Conservation (phyloP, 2,797 vertebrate species). For the Pipistrellus pygmaeus region DNA sequence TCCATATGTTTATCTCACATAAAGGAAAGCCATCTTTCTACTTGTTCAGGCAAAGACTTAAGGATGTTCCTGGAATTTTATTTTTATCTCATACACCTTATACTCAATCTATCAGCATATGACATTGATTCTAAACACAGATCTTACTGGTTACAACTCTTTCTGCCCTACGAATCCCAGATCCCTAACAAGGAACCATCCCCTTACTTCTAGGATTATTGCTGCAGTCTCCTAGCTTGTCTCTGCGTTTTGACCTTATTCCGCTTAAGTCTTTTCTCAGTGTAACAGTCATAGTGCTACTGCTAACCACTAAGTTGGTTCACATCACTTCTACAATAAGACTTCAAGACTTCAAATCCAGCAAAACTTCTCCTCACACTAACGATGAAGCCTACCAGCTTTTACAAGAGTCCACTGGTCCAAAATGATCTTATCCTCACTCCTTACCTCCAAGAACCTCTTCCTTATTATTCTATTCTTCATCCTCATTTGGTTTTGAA, state of each 20-base stretch:
- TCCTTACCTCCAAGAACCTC: neutral
- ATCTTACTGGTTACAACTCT: neutral
- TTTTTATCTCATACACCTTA: neutral
- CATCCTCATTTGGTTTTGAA: neutral
- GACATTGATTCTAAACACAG: neutral
- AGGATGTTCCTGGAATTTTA: neutral
- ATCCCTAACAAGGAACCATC: too few species aligned
- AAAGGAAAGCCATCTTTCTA: neutral
- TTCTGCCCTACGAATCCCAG: neutral
- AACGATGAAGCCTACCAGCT: neutral
- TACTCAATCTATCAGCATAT: neutral
- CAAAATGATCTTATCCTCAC: neutral
- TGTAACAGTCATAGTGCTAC: neutral
- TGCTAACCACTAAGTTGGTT: neutral
- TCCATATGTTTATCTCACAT: neutral
- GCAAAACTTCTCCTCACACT: neutral
- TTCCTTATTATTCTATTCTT: neutral
- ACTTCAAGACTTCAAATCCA: neutral
- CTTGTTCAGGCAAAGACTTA: neutral
- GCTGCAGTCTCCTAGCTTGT: neutral
- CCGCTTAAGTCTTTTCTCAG: neutral
- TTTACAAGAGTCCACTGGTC: neutral
- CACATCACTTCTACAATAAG: neutral
- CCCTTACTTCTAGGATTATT: neutral
- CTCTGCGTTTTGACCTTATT: neutral